Conservation (phyloP, 2,797 vertebrate genomes). For the Neomorphus geoffroyi region DNA sequence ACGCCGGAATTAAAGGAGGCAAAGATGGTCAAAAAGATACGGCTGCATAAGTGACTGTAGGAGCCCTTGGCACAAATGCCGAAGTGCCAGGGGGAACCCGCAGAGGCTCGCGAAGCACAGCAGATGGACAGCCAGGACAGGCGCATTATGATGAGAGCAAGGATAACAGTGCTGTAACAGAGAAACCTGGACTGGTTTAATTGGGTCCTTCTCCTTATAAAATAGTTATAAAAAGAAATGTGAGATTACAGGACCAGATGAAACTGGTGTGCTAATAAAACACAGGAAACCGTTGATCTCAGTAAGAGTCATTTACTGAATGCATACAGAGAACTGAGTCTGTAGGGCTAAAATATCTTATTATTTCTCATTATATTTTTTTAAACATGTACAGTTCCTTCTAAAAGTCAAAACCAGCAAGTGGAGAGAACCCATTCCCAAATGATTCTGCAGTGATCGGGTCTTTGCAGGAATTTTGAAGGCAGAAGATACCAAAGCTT, state of each 20-base stretch:
- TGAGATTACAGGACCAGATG: slow-evolving; percentile 25
- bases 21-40: slow-evolving; percentile 3
- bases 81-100: accelerated
- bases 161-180: background rate
- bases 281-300: slow-evolving; percentile 28
- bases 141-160: background rate
- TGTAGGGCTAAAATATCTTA: background rate
- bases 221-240: slow-evolving; percentile 56
- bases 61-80: background rate
- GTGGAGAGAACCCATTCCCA: background rate
- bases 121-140: background rate
- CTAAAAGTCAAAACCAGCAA: background rate
- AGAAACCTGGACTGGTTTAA: slow-evolving; percentile 49
- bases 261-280: slow-evolving; percentile 3
- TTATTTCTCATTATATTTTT: background rate
- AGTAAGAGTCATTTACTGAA: background rate
- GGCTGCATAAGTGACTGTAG: background rate
- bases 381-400: background rate
- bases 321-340: background rate
- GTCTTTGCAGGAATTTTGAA: background rate
- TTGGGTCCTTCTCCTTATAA: slow-evolving; percentile 40
- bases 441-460: background rate
- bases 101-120: background rate
- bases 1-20: background rate
- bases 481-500: background rate